These are phyloP conservation scores for Martes martes DNA, from an alignment of 2,113 vertebrate genomes.

Conservation along the genomic window DNA sequence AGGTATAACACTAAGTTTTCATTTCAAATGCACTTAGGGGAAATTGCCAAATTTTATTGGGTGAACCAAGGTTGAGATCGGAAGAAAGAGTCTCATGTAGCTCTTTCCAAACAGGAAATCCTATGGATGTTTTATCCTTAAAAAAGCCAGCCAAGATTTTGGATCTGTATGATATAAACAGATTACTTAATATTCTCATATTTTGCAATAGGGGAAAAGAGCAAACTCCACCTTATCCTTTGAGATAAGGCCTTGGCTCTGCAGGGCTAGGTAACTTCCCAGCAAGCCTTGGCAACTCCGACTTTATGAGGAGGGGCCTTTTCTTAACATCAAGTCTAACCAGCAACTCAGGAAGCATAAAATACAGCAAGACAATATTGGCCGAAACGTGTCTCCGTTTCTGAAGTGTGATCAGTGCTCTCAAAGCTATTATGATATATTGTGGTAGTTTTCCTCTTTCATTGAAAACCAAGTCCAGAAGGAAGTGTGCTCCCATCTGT, in stretches of 20 bases:
- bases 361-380: slow-evolving; percentile 22
- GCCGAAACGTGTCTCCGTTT: background rate
- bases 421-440: background rate
- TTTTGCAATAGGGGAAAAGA: slow-evolving; percentile 83
- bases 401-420: background rate
- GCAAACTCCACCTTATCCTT: slow-evolving; percentile 85
- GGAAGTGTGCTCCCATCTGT: background rate
- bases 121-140: slow-evolving; percentile 64
- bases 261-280: slow-evolving; percentile 67
- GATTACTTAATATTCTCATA: slow-evolving; percentile 79
- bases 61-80: background rate
- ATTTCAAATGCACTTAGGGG: background rate
- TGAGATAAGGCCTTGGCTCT: slow-evolving; percentile 84
- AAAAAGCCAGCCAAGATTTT: slow-evolving; percentile 63
- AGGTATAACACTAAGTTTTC: accelerated
- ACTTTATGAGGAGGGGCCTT: slow-evolving; percentile 13
- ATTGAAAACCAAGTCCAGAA: background rate
- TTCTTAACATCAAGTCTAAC: slow-evolving; percentile 9
- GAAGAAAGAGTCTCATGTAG: slow-evolving; percentile 24
- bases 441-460: background rate
- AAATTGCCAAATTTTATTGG: background rate
- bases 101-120: slow-evolving; percentile 14
- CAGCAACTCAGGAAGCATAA: slow-evolving; percentile 35
- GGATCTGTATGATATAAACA: slow-evolving; percentile 79
- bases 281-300: slow-evolving; percentile 38